Conservation (phyloP, 2,113 vertebrate species). For the Calidris pygmaea region DNA sequence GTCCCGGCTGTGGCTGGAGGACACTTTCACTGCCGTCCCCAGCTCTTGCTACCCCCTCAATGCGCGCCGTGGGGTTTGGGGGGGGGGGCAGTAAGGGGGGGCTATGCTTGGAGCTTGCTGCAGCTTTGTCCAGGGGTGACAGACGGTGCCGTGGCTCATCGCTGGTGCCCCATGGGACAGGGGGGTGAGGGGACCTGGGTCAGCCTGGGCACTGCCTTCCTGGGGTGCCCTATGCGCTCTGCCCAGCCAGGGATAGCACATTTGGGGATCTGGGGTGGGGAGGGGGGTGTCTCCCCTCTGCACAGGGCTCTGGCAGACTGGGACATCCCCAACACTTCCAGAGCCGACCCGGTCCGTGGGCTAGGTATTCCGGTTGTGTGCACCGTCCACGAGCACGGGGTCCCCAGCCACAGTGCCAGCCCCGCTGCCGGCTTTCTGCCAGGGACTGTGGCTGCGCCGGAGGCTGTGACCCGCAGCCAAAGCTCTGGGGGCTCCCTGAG, state of each 20-base stretch:
- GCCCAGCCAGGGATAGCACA: neutral
- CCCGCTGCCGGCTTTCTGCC: rapidly evolving
- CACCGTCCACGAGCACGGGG: neutral
- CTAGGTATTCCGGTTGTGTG: rapidly evolving
- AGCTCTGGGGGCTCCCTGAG: neutral
- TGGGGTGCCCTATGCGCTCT: neutral
- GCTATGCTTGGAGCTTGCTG: neutral
- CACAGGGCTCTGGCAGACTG: rapidly evolving
- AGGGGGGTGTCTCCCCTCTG: neutral
- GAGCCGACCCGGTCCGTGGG: rapidly evolving
- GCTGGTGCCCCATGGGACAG: neutral
- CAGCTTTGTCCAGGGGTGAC: neutral
- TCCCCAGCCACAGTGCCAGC: neutral
- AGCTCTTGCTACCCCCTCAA: neutral
- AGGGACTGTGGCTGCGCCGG: neutral
- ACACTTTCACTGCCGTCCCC: neutral
- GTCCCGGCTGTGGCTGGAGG: neutral
- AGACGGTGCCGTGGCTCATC: neutral
- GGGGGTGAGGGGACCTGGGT: too few species aligned
- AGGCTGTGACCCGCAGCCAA: neutral
- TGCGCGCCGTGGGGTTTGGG: neutral
- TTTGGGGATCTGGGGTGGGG: neutral
- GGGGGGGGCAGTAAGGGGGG: too few species aligned
- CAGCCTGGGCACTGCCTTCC: neutral
- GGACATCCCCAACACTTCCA: neutral